Evolutionary conservation across 2,888 invertebrate species (phyloP), one percentile per base, ranked within the genome.

Genomic region (Brenthis ino): DNA sequence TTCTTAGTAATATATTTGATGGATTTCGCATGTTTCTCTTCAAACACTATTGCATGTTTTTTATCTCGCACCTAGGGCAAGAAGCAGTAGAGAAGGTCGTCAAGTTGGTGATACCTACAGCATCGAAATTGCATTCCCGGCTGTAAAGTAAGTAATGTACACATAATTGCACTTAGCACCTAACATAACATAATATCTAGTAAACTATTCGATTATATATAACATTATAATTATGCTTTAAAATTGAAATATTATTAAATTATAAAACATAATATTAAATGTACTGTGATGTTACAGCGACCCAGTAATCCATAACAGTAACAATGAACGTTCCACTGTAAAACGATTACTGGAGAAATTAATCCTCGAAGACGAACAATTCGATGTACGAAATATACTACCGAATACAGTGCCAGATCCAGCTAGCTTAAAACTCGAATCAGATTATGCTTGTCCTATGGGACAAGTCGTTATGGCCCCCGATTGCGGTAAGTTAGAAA

Each of bases 391-490:
- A 79, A 98, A 97, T 81, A 98, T 98, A 79, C 91, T 98, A 65
- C 99, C 99, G 16, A 99, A 98, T 82, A 99, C 98, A 0, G 96
- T 98, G 0, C 98, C 98, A 0, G 98, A 99, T 88, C 97, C 98
- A 68, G 97, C 98, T 12, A 97, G 98, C 3, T 91, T 99, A 69
- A 89, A 94, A 33, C 92, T 99, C n/a, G 95, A 96, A 73, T 98
- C 98, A 0, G 98, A 98, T 84, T 98, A 98, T 81, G 97, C 98
- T 65, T 99, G 99, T 82, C 97, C 98, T 0, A 94, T 95, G 77
- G 99, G 99, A 65, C 97, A 98, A 93, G 99, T 99, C 37, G 97
- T 98, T 0, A 96, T 98, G 94, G 96, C 97, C 56, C 97, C 98
- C 66, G 96, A 98, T 83, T 99, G 99, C 88, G 98, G 97, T 97